Conservation (phyloP, 2,797 vertebrate species). For the Sciurus vulgaris region DNA sequence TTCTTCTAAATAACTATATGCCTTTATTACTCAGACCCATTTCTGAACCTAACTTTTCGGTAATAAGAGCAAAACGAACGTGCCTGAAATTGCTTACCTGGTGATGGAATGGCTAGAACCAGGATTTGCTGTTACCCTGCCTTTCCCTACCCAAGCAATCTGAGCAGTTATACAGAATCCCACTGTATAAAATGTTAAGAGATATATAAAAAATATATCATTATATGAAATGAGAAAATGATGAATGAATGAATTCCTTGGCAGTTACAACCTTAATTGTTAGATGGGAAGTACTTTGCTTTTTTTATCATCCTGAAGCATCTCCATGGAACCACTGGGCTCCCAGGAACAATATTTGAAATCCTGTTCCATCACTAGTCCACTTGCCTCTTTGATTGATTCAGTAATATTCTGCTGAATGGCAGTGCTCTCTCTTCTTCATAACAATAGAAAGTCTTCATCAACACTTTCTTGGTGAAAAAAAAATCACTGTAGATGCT, state of each 20-base stretch:
- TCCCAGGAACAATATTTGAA: background rate
- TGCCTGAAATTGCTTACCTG: background rate
- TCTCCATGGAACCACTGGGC: background rate
- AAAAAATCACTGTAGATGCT: background rate
- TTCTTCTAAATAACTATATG: background rate
- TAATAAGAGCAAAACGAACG: background rate
- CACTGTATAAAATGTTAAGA: background rate
- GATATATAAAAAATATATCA: background rate
- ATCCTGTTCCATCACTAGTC: background rate
- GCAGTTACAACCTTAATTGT: background rate
- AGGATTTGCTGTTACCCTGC: background rate
- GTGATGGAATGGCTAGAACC: background rate
- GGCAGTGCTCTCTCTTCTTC: background rate
- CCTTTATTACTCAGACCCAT: background rate
- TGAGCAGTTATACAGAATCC: background rate
- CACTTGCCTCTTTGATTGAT: background rate
- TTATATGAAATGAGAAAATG: slow-evolving; percentile 27
- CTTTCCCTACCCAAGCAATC: background rate
- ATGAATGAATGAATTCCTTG: background rate
- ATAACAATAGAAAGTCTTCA: background rate
- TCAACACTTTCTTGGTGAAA: background rate
- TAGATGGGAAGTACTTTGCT: background rate
- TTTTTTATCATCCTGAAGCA: background rate
- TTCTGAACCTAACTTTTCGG: background rate
- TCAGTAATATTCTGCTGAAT: background rate